These are phyloP conservation scores for Drosophila ficusphila DNA, from an alignment of 1,140 invertebrate genomes.

Conservation along the genomic window DNA sequence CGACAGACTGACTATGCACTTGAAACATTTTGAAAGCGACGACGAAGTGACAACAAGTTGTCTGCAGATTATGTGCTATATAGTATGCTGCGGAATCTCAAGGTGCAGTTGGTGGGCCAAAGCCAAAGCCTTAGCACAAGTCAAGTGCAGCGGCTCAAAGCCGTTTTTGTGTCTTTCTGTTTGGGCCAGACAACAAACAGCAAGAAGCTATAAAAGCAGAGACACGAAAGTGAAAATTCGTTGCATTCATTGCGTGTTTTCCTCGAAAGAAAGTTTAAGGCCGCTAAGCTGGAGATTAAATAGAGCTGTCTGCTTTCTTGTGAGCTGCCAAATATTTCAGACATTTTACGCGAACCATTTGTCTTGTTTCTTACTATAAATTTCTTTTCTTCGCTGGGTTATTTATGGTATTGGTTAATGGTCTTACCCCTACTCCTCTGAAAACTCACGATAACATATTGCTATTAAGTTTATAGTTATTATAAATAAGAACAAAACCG, in stretches of 20 bases:
- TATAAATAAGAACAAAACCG: slow-evolving; percentile 3
- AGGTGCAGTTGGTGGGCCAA: slow-evolving; percentile 48
- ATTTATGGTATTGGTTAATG: background rate
- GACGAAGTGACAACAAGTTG: slow-evolving; percentile 46
- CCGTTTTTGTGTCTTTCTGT: slow-evolving; percentile 17
- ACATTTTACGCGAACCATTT: background rate
- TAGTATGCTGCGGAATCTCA: slow-evolving; percentile 44
- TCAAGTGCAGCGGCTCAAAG: slow-evolving; percentile 62
- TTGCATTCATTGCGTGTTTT: slow-evolving; percentile 41
- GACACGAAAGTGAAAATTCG: slow-evolving; percentile 68
- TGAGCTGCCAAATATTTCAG: slow-evolving; percentile 14
- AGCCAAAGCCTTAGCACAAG: slow-evolving; percentile 48
- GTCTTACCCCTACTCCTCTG: background rate
- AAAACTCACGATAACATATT: background rate
- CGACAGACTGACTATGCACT: slow-evolving; percentile 26
- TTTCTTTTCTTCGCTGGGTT: no score
- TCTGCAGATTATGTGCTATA: slow-evolving; percentile 30
- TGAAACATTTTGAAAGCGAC: slow-evolving; percentile 31
- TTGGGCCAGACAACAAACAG: slow-evolving; percentile 36
- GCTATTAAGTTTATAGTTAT: background rate
- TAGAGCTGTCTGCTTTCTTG: slow-evolving; percentile 23
- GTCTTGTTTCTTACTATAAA: background rate
- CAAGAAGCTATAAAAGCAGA: slow-evolving; percentile 17
- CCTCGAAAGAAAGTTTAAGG: slow-evolving; percentile 62
- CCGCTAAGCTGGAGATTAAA: slow-evolving; percentile 24